Base-by-base conservation (phyloP, 2,797 vertebrate genomes). In the Lepidocolaptes lacrymiger region DNA sequence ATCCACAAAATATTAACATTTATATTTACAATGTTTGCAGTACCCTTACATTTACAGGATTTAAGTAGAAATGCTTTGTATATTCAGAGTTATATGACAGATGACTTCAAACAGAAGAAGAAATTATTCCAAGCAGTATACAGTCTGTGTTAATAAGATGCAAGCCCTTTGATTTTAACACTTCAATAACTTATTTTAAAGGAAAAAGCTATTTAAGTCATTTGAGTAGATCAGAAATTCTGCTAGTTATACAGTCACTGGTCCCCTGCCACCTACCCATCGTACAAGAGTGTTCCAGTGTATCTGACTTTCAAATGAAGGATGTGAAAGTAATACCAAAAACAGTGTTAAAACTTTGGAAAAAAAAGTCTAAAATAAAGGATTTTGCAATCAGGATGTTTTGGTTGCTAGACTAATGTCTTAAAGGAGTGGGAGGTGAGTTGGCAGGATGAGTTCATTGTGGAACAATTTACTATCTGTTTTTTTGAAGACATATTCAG, bases 311-410 rank as follows among this genome's bases (percentile, higher is more conserved):
- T 72, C 81, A 89, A 85, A 82, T 91, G 61, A 94, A 64, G n/a
- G 36, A 68, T 85, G 41, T 89, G 80, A 91, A 96, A 82, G 26
- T 79, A 90, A 85, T 92, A 91, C 37, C 37, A 86, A 92, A 86
- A 85, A 1, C 14, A 83, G 22, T 21, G 34, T 54, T 91, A 91
- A 79, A 85, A 77, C 27, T 59, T 89, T 13, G 7, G 26, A 7
- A 23, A 27, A 52, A 67, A 78, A 7, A n/a, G 39, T 69, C 36
- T 59, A 59, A 67, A 82, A 52, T 63, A 51, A 58, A 82, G 41
- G 46, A 63, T 54, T 81, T 68, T 68, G 18, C 30, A 62, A 48
- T 43, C 14, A 9, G 18, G 17, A 44, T 52, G 51, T 55, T 88
- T 86, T 67, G 37, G 9, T 79, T 81, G 26, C 32, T 69, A 43